Evolutionary conservation across 1,140 invertebrate genomes (phyloP).

Genomic region (Watersipora subatra): DNA sequence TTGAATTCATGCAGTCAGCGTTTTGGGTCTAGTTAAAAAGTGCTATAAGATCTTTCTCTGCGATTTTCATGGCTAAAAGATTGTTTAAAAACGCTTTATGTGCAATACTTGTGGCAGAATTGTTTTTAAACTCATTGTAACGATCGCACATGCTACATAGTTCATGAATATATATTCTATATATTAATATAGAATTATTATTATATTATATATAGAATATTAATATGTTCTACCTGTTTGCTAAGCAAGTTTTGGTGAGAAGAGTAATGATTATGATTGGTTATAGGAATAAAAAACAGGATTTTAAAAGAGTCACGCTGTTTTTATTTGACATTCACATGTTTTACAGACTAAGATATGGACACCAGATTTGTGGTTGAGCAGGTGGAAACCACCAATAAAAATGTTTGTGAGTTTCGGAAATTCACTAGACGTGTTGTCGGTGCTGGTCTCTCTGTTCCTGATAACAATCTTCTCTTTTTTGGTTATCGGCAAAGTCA

Average conservation of each 20-base stretch:
- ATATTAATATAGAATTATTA: too few relatives aligned
- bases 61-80: too few relatives aligned
- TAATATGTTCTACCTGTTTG: background rate
- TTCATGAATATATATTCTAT: too few relatives aligned
- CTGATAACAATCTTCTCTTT: background rate
- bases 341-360: background rate
- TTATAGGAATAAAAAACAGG: background rate
- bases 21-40: too few relatives aligned
- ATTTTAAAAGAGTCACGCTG: background rate
- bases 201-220: background rate
- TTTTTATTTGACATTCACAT: background rate
- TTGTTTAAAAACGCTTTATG: too few relatives aligned
- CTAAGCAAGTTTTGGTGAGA: too few relatives aligned
- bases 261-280: background rate
- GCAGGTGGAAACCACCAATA: background rate
- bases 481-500: background rate
- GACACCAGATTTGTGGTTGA: background rate
- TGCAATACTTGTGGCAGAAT: too few relatives aligned
- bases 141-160: too few relatives aligned
- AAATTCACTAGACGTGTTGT: background rate
- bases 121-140: too few relatives aligned
- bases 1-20: too few relatives aligned
- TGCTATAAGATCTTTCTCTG: too few relatives aligned
- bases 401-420: background rate
- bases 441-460: background rate